Conservation (phyloP, 2,113 vertebrate species). For the Solenodon paradoxus region DNA sequence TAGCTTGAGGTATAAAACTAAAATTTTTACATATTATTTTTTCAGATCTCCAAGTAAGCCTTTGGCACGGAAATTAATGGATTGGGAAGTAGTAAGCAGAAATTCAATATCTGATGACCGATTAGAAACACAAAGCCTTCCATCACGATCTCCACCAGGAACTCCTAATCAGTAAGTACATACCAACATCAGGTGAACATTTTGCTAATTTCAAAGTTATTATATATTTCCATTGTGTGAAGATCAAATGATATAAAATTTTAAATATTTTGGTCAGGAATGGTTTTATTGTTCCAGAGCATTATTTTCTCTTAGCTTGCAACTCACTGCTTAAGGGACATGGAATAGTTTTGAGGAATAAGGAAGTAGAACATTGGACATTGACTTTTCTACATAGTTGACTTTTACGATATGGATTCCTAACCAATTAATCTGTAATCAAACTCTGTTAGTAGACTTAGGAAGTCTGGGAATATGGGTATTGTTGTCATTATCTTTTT, state of each 20-base stretch:
- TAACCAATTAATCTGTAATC: neutral
- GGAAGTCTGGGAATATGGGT: neutral
- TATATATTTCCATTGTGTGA: neutral
- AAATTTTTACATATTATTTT: slow-evolving; percentile 34
- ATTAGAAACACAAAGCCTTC: slow-evolving; percentile 97
- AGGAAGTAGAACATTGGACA: neutral
- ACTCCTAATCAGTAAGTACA: slow-evolving; percentile 96
- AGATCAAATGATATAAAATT: neutral
- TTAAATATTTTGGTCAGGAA: neutral
- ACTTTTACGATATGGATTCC: neutral
- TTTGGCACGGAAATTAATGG: slow-evolving; percentile 91
- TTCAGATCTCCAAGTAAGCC: slow-evolving; percentile 97
- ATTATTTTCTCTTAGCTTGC: slow-evolving; percentile 16
- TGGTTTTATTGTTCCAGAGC: neutral
- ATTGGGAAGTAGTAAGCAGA: slow-evolving; percentile 97
- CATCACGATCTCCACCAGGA: slow-evolving; percentile 96
- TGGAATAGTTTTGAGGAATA: neutral
- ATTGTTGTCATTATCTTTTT: slow-evolving; percentile 2
- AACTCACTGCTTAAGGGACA: neutral
- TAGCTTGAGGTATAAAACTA: neutral
- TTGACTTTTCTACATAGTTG: neutral
- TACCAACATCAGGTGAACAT: neutral
- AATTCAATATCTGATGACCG: slow-evolving; percentile 96
- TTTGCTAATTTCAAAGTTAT: slow-evolving; percentile 41
- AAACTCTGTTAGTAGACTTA: neutral